Evolutionary conservation across 2,888 invertebrate genomes (phyloP).

Genomic region (Mythimna lalbum): DNA sequence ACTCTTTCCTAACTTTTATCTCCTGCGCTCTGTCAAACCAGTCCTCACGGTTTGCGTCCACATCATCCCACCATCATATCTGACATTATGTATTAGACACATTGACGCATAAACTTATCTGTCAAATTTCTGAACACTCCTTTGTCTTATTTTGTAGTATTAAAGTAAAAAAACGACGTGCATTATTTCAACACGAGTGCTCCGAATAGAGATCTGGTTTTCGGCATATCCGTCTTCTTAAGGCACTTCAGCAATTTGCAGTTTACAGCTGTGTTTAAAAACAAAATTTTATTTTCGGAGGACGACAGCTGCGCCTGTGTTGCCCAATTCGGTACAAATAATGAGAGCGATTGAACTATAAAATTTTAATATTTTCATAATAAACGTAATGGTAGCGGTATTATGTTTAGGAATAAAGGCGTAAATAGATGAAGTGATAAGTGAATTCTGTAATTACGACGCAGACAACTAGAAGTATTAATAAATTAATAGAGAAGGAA

Average conservation of each 20-base stretch:
- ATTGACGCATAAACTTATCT: not conserved
- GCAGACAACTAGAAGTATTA: constrained; percentile 58
- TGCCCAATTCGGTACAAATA: constrained; percentile 50
- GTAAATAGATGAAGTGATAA: constrained; percentile 50
- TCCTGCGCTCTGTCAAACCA: too few species aligned
- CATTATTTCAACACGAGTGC: constrained; percentile 37
- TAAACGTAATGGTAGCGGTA: constrained; percentile 18
- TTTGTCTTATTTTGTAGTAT: constrained; percentile 35
- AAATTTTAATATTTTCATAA: constrained; percentile 33
- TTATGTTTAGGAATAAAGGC: constrained; percentile 23
- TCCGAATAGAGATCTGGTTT: constrained; percentile 47
- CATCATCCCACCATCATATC: too few species aligned
- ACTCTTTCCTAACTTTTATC: too few species aligned
- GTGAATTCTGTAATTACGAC: constrained; percentile 63
- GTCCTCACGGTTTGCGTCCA: too few species aligned
- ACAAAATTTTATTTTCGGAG: constrained; percentile 53
- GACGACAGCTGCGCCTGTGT: constrained; percentile 47
- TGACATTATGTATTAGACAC: too few species aligned
- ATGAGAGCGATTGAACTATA: constrained; percentile 51
- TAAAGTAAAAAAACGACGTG: constrained; percentile 18
- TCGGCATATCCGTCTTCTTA: constrained; percentile 40
- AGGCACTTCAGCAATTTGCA: constrained; percentile 43
- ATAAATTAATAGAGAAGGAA: constrained; percentile 61
- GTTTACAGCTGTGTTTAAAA: constrained; percentile 56
- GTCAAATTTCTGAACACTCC: constrained; percentile 28